phyloP scores from a whole-genome alignment of 1,140 invertebrate genomes.

The Leptinotarsa defecta region DNA sequence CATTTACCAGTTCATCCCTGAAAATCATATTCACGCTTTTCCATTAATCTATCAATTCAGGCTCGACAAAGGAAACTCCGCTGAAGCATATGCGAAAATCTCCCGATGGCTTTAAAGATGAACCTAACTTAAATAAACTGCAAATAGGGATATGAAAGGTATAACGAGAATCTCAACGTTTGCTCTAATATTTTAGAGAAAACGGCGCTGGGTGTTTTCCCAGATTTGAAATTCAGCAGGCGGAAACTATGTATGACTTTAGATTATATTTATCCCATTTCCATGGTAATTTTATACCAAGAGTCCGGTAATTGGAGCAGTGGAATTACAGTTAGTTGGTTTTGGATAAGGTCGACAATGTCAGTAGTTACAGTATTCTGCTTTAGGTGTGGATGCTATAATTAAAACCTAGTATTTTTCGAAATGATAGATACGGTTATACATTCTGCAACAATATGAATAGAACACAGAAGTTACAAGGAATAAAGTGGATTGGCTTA shows the following conservation, averaged over 20 bases:
- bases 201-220: conserved; percentile 7
- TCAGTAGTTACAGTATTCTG: too few species aligned
- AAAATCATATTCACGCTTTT: conserved; percentile 12
- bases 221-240: conserved; percentile 18
- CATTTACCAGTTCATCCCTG: not conserved
- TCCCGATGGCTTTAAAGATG: conserved; percentile 7
- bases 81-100: conserved; percentile 9
- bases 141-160: conserved; percentile 22
- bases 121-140: conserved; percentile 24
- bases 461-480: too few species aligned
- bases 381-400: too few species aligned
- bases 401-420: too few species aligned
- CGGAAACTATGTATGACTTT: conserved; percentile 11
- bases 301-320: not conserved
- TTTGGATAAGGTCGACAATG: too few species aligned
- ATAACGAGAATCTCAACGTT: conserved; percentile 18
- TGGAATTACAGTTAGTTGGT: too few species aligned
- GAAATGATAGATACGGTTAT: too few species aligned
- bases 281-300: conserved; percentile 1
- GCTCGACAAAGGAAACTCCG: not conserved
- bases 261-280: conserved; percentile 18
- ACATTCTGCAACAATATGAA: too few species aligned
- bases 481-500: too few species aligned
- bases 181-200: conserved; percentile 9
- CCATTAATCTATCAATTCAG: conserved; percentile 9